Conservation (phyloP, 2,113 vertebrate species). For the Megaleporinus macrocephalus region DNA sequence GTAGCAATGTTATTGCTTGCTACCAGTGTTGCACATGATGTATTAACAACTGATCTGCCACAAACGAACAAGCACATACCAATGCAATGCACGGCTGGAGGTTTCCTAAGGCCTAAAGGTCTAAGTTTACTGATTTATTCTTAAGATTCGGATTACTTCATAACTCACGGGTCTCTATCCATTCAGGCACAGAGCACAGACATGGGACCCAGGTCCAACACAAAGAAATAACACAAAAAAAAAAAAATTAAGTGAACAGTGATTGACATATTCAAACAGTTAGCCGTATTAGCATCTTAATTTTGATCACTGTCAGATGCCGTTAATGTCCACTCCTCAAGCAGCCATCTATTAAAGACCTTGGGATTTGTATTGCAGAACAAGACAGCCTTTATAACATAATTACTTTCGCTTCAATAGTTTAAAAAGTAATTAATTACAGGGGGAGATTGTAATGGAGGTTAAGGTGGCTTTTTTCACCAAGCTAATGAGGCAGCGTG, state of each 20-base stretch:
- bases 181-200: not conserved
- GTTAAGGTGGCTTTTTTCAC: slow-evolving; percentile 77
- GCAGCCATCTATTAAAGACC: slow-evolving; percentile 73
- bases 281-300: slow-evolving; percentile 73
- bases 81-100: not conserved
- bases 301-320: slow-evolving; percentile 72
- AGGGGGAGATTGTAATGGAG: slow-evolving; percentile 73
- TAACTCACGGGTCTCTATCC: not conserved
- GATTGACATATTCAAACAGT: slow-evolving; percentile 73
- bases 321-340: slow-evolving; percentile 73
- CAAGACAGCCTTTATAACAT: slow-evolving; percentile 78
- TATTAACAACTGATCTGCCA: not conserved
- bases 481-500: slow-evolving; percentile 76
- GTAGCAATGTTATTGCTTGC: slow-evolving; percentile 20
- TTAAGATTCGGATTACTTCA: not conserved
- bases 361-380: slow-evolving; percentile 72
- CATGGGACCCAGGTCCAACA: not conserved
- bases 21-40: slow-evolving; percentile 9
- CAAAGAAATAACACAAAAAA: not conserved
- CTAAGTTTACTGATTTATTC: slow-evolving; percentile 2
- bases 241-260: slow-evolving; percentile 46
- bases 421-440: slow-evolving; percentile 85
- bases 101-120: not conserved
- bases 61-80: not conserved
- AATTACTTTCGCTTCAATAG: slow-evolving; percentile 80